These are phyloP conservation scores for Diaprepes abbreviatus DNA, from an alignment of 2,888 invertebrate species.

Conservation along the genomic window DNA sequence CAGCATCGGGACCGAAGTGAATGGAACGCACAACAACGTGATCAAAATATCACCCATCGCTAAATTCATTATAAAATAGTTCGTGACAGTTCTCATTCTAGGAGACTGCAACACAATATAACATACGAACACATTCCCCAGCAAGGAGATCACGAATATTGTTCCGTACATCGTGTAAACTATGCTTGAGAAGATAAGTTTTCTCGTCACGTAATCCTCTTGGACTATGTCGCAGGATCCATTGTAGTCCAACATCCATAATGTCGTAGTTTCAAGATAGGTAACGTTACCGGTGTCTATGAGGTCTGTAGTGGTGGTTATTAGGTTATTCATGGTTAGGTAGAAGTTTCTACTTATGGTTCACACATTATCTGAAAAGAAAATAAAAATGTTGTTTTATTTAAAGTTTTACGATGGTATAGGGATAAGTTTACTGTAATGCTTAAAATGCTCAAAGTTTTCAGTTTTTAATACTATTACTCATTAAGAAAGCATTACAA, in stretches of 20 bases:
- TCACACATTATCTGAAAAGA: neutral
- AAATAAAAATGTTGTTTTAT: too few relatives aligned
- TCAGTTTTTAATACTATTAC: too few relatives aligned
- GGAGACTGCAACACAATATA: conserved; percentile 88
- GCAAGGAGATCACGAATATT: conserved; percentile 79
- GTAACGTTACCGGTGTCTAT: neutral
- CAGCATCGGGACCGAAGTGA: conserved; percentile 86
- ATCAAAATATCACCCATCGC: conserved; percentile 92
- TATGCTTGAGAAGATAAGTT: conserved; percentile 73
- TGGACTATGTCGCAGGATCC: conserved; percentile 52
- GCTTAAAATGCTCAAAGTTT: too few relatives aligned
- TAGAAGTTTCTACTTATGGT: neutral
- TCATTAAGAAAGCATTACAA: too few relatives aligned
- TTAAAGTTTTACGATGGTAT: too few relatives aligned
- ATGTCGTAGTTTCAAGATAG: neutral
- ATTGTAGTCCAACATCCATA: conserved; percentile 14
- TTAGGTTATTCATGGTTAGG: neutral
- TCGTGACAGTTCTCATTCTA: conserved; percentile 92
- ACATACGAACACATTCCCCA: conserved; percentile 86
- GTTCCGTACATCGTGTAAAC: conserved; percentile 80
- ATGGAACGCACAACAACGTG: conserved; percentile 92
- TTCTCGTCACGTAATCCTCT: conserved; percentile 51
- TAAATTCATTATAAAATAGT: conserved; percentile 91
- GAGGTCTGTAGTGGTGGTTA: neutral
- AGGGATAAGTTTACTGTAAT: too few relatives aligned